A percentile compares a stretch with the other conserved stretches of the same genome.
Conservation (phyloP, 2,888 invertebrate species). For the Neoitamus cyanurus region DNA sequence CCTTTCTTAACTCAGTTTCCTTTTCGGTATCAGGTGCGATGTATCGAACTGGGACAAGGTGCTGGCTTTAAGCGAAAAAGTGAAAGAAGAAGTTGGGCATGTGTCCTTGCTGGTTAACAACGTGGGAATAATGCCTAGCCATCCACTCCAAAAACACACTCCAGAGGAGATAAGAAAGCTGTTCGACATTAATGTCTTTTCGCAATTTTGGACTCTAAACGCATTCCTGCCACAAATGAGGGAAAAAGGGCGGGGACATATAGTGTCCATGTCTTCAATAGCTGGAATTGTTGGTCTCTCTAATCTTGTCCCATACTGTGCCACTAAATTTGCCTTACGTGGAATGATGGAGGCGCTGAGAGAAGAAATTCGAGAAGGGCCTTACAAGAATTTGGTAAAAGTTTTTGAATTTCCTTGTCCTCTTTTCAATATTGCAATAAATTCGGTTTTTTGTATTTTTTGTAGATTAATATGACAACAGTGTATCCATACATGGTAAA, state of each 20-base stretch:
- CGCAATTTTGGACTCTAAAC: constrained; percentile 82
- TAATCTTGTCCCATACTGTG: constrained; percentile 85
- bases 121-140: constrained; percentile 88
- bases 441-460: constrained; percentile 8
- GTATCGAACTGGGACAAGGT: constrained; percentile 79
- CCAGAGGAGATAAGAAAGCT: constrained; percentile 76
- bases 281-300: constrained; percentile 79
- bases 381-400: constrained; percentile 60
- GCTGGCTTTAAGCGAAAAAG: constrained; percentile 71
- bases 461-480: constrained; percentile 79
- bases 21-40: constrained; percentile 74
- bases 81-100: constrained; percentile 77
- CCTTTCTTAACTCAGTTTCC: background rate
- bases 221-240: constrained; percentile 83
- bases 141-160: constrained; percentile 74
- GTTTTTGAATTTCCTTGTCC: background rate
- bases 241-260: constrained; percentile 78
- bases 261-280: constrained; percentile 81
- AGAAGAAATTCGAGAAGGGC: constrained; percentile 77
- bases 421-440: background rate
- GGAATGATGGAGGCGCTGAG: constrained; percentile 86
- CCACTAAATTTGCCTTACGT: constrained; percentile 82
- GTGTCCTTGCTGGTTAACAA: constrained; percentile 86
- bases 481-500: constrained; percentile 90
- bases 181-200: constrained; percentile 81